Evolutionary conservation across 2,888 invertebrate species (phyloP).

Genomic region (Nebria brevicollis): DNA sequence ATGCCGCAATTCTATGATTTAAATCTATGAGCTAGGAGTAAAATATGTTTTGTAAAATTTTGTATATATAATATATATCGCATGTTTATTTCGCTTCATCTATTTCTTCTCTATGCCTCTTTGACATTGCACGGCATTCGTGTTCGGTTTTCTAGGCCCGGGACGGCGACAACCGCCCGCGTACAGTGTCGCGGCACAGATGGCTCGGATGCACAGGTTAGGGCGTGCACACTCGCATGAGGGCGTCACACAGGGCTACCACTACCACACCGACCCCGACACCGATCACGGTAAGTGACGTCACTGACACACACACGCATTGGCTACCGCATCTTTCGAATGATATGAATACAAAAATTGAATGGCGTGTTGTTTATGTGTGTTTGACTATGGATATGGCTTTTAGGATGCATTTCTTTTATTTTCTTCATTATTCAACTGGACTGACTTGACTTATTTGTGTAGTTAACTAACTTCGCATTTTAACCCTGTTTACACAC

Average conservation of each 20-base stretch:
- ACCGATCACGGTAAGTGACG: conserved; percentile 61
- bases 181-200: conserved; percentile 87
- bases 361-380: neutral
- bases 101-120: neutral
- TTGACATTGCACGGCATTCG: conserved; percentile 24
- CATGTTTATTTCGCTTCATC: conserved; percentile 15
- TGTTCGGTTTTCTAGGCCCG: conserved; percentile 54
- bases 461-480: no score
- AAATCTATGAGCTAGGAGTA: no score
- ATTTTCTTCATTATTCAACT: no score
- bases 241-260: conserved; percentile 81
- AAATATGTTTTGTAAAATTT: neutral
- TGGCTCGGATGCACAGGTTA: conserved; percentile 83
- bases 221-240: conserved; percentile 88
- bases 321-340: neutral
- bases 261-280: conserved; percentile 70
- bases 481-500: no score
- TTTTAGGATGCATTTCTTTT: no score
- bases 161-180: conserved; percentile 78
- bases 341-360: neutral
- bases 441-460: no score
- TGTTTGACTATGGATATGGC: no score
- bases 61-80: conserved; percentile 4
- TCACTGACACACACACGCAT: neutral
- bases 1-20: no score